Evolutionary conservation across 2,113 vertebrate genomes (phyloP).

Genomic region (Archocentrus centrarchus): DNA sequence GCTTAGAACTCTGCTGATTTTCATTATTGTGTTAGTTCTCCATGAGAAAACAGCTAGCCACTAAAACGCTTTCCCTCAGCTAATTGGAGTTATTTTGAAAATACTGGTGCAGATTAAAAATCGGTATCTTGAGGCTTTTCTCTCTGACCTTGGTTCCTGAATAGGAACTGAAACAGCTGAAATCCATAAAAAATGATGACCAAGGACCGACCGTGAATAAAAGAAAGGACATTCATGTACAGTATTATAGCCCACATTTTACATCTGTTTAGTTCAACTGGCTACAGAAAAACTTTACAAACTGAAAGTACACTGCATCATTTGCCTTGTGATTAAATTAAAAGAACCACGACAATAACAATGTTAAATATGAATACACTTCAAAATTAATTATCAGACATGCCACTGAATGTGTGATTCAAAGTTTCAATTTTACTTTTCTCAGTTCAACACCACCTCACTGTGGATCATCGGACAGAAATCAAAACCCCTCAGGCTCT

Average conservation of each 20-base stretch:
- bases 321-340: neutral
- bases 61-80: neutral
- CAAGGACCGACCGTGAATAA: neutral
- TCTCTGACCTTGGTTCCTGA: neutral
- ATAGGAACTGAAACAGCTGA: neutral
- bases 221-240: neutral
- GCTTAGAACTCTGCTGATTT: conserved; percentile 46
- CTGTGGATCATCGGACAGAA: neutral
- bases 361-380: no score
- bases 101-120: neutral
- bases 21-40: conserved; percentile 55
- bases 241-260: neutral
- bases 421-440: neutral
- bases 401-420: neutral
- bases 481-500: neutral
- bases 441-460: neutral
- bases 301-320: neutral
- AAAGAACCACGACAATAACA: no score
- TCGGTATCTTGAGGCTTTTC: neutral
- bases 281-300: no score
- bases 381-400: neutral
- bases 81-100: conserved; percentile 25
- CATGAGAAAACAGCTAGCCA: conserved; percentile 36
- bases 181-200: conserved; percentile 3
- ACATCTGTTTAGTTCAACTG: neutral